Percentiles rank a stretch among this genome's conserved stretches.
Evolutionary conservation across 2,888 invertebrate genomes (phyloP).

Genomic region (Microplitis manilae): DNA sequence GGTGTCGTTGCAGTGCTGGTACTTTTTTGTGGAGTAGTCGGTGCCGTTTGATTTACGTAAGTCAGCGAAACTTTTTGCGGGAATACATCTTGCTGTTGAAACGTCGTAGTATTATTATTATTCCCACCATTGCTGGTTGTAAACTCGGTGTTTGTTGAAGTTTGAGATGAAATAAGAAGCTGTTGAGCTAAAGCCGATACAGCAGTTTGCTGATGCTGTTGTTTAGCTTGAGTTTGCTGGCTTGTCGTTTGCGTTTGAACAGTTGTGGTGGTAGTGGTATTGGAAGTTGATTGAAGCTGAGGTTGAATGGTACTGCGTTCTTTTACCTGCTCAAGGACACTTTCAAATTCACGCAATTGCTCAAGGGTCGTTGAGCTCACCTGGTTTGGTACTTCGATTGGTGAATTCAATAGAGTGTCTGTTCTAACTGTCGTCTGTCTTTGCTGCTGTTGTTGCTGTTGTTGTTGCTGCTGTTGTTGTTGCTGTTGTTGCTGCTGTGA

Average conservation of each 20-base stretch:
- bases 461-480: conserved; percentile 77
- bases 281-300: conserved; percentile 55
- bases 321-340: conserved; percentile 86
- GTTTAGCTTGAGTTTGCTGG: conserved; percentile 53
- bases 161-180: conserved; percentile 62
- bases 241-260: conserved; percentile 65
- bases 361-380: conserved; percentile 84
- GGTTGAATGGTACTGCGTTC: conserved; percentile 81
- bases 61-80: conserved; percentile 74
- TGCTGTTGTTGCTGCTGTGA: conserved; percentile 65
- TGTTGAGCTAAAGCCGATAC: conserved; percentile 64
- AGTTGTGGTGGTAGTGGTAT: conserved; percentile 57
- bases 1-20: conserved; percentile 72
- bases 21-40: conserved; percentile 66
- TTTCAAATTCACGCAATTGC: conserved; percentile 85
- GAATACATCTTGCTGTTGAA: conserved; percentile 64
- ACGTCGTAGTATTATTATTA: conserved; percentile 59
- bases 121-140: conserved; percentile 44
- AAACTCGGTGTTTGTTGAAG: conserved; percentile 58
- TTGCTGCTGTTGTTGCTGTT: conserved; percentile 50
- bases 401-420: conserved; percentile 58
- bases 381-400: conserved; percentile 65
- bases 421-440: conserved; percentile 64
- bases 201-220: conserved; percentile 56
- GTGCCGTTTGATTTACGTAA: conserved; percentile 72